Evolutionary conservation across 2,113 vertebrate species (phyloP).

Genomic region (Hiodon tergisus): DNA sequence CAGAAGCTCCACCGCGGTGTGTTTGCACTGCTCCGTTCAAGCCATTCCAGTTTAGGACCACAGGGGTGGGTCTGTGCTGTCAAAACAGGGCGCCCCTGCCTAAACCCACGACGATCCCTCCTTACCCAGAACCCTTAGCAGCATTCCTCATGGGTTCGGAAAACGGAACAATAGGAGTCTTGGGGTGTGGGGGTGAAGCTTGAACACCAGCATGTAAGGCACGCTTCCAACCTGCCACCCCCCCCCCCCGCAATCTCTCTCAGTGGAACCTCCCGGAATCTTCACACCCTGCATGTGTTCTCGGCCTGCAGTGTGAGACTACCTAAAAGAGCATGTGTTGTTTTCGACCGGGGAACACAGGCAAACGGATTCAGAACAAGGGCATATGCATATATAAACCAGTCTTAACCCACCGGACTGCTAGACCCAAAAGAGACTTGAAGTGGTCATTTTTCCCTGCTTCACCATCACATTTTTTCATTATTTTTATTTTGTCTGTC

Average conservation of each 20-base stretch:
- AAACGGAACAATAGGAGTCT: conserved; percentile 4
- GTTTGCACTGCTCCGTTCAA: not conserved
- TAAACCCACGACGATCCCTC: conserved; percentile 29
- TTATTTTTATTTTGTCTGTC: not conserved
- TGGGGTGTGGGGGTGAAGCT: conserved; percentile 7
- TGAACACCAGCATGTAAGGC: conserved; percentile 66
- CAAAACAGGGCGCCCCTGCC: conserved; percentile 6
- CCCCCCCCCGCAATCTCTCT: conserved; percentile 6
- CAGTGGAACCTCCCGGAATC: conserved; percentile 7
- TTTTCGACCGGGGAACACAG: conserved; percentile 24
- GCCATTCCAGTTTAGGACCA: conserved; percentile 31
- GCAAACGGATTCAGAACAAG: conserved; percentile 22
- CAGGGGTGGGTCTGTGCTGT: conserved; percentile 1
- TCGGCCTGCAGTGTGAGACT: conserved; percentile 36
- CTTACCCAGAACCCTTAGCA: conserved; percentile 25
- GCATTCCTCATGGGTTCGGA: conserved; percentile 48
- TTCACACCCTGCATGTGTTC: conserved; percentile 40
- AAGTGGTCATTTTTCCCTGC: not conserved
- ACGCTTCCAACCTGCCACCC: conserved; percentile 14
- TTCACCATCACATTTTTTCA: not conserved
- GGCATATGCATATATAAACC: too few species aligned
- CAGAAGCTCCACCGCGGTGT: too few species aligned
- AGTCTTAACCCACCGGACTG: too few species aligned
- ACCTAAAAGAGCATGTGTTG: conserved; percentile 46
- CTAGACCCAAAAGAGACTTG: not conserved